These are phyloP conservation scores for Drosophila mettleri DNA, from an alignment of 2,888 invertebrate genomes.

Conservation along the genomic window DNA sequence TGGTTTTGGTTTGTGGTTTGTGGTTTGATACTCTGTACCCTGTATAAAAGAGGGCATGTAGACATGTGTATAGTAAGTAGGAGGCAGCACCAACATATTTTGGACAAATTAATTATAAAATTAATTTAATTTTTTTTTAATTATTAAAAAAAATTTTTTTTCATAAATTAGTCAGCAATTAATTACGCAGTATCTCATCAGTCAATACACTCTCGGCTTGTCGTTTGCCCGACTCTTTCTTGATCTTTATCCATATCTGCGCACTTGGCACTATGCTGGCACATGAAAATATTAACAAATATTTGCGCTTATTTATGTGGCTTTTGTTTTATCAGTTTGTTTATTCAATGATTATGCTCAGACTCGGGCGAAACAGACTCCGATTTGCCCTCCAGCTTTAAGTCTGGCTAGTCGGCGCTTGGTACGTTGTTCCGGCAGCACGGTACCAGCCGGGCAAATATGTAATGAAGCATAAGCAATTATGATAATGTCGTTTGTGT, in stretches of 20 bases:
- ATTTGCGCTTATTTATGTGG: constrained; percentile 72
- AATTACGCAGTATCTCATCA: neutral
- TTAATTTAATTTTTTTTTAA: no score
- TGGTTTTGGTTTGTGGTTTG: constrained; percentile 20
- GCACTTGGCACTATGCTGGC: constrained; percentile 56
- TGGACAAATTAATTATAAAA: no score
- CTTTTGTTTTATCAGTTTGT: constrained; percentile 77
- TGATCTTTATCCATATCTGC: constrained; percentile 71
- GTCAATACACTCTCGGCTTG: neutral
- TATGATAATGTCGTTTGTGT: constrained; percentile 76
- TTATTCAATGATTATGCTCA: constrained; percentile 70
- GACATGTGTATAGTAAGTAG: no score
- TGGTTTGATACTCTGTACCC: constrained; percentile 12
- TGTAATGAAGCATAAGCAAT: constrained; percentile 81
- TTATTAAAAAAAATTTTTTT: no score
- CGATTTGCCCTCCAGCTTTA: constrained; percentile 39
- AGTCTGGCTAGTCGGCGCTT: constrained; percentile 18
- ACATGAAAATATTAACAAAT: constrained; percentile 64
- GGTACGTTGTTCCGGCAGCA: constrained; percentile 16
- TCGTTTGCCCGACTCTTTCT: constrained; percentile 24
- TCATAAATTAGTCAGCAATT: no score
- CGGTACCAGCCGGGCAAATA: constrained; percentile 49
- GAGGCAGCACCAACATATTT: no score
- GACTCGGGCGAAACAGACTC: constrained; percentile 6
- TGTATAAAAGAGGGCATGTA: neutral